These are phyloP conservation scores for Calyptommatus sinebrachiatus DNA, from an alignment of 2,113 vertebrate species.

Conservation along the genomic window DNA sequence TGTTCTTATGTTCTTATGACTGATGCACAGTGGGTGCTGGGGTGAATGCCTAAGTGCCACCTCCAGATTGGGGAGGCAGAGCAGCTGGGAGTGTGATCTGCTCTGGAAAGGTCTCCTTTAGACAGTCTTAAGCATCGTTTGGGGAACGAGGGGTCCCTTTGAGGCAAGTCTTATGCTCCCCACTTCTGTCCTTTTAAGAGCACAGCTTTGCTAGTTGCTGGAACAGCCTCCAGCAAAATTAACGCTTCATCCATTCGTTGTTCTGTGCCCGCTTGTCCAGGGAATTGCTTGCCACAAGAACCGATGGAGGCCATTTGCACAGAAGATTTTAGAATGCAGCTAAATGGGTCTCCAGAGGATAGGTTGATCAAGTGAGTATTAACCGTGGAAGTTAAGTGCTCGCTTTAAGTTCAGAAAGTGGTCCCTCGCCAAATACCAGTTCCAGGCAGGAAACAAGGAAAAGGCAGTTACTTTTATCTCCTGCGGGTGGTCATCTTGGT, in stretches of 20 bases:
- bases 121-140: no score
- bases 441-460: background rate
- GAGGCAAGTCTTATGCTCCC: no score
- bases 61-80: no score
- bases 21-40: no score
- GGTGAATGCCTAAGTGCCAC: no score
- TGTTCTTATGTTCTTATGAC: no score
- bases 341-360: background rate
- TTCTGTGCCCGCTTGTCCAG: no score
- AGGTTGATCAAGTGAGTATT: background rate
- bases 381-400: background rate
- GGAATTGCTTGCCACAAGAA: background rate
- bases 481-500: background rate
- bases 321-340: background rate
- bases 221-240: background rate
- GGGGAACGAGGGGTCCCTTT: no score
- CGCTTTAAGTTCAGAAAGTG: background rate
- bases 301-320: background rate
- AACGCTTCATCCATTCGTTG: background rate
- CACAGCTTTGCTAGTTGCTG: background rate
- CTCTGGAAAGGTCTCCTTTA: no score
- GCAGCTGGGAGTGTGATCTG: no score
- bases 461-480: background rate
- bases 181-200: background rate
- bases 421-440: background rate